These are phyloP conservation scores for Metellina segmentata DNA, from an alignment of 2,888 invertebrate genomes.

Conservation along the genomic window DNA sequence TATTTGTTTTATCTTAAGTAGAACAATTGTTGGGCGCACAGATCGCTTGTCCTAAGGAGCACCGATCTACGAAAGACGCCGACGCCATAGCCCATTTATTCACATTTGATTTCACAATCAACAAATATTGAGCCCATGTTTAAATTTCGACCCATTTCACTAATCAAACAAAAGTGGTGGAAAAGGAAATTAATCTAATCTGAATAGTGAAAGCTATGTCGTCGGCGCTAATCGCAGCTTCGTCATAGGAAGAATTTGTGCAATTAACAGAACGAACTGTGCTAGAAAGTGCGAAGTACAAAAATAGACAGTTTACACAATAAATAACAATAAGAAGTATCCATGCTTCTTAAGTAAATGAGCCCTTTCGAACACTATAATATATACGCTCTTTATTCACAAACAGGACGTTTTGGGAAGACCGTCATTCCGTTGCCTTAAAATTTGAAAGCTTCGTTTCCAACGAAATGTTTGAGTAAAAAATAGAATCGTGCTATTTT, in stretches of 20 bases:
- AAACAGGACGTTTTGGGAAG: slow-evolving; percentile 69
- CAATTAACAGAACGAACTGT: slow-evolving; percentile 52
- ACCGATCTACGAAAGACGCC: slow-evolving; percentile 44
- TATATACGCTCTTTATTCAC: slow-evolving; percentile 62
- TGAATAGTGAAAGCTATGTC: neutral
- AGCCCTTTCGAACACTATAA: slow-evolving; percentile 58
- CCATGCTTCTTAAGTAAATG: slow-evolving; percentile 70
- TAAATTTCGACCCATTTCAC: neutral
- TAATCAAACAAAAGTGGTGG: neutral
- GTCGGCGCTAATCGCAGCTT: slow-evolving; percentile 10
- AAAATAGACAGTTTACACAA: slow-evolving; percentile 76
- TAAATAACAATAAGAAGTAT: slow-evolving; percentile 73
- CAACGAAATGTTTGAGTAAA: too few relatives aligned
- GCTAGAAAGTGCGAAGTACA: slow-evolving; percentile 73
- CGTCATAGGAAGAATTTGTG: slow-evolving; percentile 58
- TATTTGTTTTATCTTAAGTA: slow-evolving; percentile 71
- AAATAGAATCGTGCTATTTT: too few relatives aligned
- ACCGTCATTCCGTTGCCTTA: slow-evolving; percentile 5
- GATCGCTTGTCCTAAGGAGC: slow-evolving; percentile 55
- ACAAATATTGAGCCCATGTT: neutral
- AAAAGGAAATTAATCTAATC: slow-evolving; percentile 1
- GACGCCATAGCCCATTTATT: slow-evolving; percentile 1
- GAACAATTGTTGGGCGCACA: slow-evolving; percentile 61
- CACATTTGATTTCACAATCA: neutral
- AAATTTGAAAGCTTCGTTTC: too few relatives aligned